Percentiles rank a stretch among this genome's conserved stretches.
phyloP scores from a whole-genome alignment of 2,113 vertebrate genomes.

The Perognathus longimembris region DNA sequence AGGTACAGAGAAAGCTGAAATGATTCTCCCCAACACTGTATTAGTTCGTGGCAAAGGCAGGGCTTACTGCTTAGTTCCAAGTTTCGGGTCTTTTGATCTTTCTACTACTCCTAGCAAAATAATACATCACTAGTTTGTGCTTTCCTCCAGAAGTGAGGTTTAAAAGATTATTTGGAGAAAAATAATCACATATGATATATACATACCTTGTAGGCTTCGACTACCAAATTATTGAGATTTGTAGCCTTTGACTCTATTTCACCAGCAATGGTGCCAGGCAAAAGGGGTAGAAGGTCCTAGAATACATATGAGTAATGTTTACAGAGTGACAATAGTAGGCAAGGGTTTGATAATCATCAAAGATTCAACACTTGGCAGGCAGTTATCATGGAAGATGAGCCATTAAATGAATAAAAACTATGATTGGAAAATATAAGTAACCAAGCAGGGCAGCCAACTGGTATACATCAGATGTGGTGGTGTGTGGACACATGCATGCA shows the following conservation, averaged over 20 bases:
- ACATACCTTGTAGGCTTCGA: conserved; percentile 96
- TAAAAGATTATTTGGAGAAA: conserved; percentile 31
- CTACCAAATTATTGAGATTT: conserved; percentile 96
- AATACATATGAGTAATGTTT: conserved; percentile 49
- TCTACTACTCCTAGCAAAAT: neutral
- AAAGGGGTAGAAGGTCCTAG: conserved; percentile 89
- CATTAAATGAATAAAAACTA: neutral
- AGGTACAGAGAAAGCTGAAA: neutral
- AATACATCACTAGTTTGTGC: neutral
- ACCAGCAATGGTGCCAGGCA: conserved; percentile 94
- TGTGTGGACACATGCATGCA: neutral
- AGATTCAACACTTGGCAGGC: neutral
- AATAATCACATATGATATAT: neutral
- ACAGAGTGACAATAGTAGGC: neutral
- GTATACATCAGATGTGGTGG: neutral
- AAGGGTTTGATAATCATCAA: neutral
- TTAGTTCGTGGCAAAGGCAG: neutral
- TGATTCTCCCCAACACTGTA: neutral
- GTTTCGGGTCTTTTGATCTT: neutral
- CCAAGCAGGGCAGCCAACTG: neutral
- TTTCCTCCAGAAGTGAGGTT: neutral
- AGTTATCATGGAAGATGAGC: neutral
- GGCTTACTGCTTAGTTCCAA: neutral
- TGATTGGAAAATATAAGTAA: conserved; percentile 15
- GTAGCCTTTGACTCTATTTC: conserved; percentile 94